Conservation (phyloP, 2,888 invertebrate species). For the Microctonus aethiopoides region DNA sequence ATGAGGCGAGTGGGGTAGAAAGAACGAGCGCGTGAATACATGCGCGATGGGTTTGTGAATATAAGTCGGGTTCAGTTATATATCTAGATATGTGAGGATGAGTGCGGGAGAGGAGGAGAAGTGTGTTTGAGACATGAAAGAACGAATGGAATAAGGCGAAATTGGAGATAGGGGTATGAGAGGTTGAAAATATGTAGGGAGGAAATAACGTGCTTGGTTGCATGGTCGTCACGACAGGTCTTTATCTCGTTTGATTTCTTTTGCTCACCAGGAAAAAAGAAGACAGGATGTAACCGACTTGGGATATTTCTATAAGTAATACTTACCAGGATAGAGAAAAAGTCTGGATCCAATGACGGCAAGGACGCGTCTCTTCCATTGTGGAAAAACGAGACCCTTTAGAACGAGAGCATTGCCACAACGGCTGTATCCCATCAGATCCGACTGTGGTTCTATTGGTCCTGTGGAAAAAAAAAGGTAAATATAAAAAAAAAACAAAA, state of each 20-base stretch:
- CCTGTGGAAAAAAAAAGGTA: conserved; percentile 59
- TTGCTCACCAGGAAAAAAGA: not conserved
- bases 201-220: not conserved
- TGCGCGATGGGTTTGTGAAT: not conserved
- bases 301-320: conserved; percentile 10
- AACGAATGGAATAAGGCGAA: not conserved
- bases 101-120: not conserved
- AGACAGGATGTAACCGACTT: not conserved
- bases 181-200: no score
- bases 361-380: conserved; percentile 74
- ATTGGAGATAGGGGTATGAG: no score
- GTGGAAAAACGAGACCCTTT: conserved; percentile 77
- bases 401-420: conserved; percentile 70
- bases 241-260: not conserved
- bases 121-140: not conserved
- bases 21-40: not conserved
- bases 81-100: not conserved
- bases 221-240: not conserved
- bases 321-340: conserved; percentile 71
- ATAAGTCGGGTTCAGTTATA: not conserved
- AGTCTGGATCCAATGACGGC: conserved; percentile 73
- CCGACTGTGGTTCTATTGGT: conserved; percentile 70
- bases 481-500: not conserved
- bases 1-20: not conserved
- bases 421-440: conserved; percentile 67